phyloP scores from a whole-genome alignment of 2,797 vertebrate species.

The Gastrophryne carolinensis region DNA sequence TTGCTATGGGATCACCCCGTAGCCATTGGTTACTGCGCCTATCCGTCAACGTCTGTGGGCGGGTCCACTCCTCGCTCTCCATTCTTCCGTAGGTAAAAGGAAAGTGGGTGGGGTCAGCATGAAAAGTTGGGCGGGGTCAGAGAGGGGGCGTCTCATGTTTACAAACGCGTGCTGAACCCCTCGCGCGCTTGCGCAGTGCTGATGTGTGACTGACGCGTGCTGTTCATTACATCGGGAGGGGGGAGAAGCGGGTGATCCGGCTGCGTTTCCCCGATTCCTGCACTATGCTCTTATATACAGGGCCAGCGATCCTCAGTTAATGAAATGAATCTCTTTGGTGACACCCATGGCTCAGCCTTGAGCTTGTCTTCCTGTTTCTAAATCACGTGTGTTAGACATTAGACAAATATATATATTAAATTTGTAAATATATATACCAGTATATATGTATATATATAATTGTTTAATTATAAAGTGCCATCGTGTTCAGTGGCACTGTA shows the following conservation, averaged over 20 bases:
- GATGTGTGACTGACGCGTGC: neutral
- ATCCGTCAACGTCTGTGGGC: neutral
- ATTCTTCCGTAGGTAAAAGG: neutral
- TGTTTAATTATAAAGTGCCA: too few species aligned
- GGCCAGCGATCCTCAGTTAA: too few species aligned
- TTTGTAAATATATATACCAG: too few species aligned
- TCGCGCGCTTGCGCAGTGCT: neutral
- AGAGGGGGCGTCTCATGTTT: constrained; percentile 22
- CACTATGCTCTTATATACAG: neutral
- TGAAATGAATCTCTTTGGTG: too few species aligned
- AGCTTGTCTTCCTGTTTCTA: too few species aligned
- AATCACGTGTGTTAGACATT: too few species aligned
- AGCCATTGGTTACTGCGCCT: neutral
- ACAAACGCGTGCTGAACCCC: constrained; percentile 30
- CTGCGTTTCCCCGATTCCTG: neutral
- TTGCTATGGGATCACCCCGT: constrained; percentile 30
- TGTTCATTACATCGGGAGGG: neutral
- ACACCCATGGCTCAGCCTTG: too few species aligned
- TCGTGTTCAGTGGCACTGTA: too few species aligned
- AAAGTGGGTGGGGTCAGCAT: neutral
- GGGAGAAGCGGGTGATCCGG: too few species aligned
- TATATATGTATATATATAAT: too few species aligned
- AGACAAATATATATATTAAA: too few species aligned
- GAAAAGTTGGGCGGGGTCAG: neutral
- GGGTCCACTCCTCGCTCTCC: neutral